Conservation (phyloP, 2,113 vertebrate genomes). For the Nothoprocta perdicaria region DNA sequence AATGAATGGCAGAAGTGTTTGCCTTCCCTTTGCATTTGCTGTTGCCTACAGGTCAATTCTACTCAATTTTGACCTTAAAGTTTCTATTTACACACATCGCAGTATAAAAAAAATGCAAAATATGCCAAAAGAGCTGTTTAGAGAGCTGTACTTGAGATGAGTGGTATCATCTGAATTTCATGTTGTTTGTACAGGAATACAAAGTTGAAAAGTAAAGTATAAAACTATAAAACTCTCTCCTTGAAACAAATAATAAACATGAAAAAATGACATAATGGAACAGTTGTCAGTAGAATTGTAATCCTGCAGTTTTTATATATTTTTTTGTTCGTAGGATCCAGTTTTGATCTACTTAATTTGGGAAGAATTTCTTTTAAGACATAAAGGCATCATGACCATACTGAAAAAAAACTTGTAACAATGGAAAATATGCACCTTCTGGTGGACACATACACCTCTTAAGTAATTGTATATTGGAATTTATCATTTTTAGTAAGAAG, state of each 20-base stretch:
- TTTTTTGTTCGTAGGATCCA: neutral
- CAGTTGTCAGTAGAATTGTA: neutral
- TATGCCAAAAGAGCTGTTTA: slow-evolving; percentile 1
- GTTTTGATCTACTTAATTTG: neutral
- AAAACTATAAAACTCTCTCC: neutral
- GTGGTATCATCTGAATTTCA: neutral
- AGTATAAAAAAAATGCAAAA: slow-evolving; percentile 32
- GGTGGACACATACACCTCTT: neutral
- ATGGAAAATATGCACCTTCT: neutral
- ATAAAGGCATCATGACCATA: neutral
- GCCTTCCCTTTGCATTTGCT: neutral
- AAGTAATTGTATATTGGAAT: neutral
- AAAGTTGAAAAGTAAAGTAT: slow-evolving; percentile 25
- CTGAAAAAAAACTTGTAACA: neutral
- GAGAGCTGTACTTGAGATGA: neutral
- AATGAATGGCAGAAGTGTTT: neutral
- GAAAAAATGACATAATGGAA: neutral
- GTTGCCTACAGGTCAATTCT: neutral
- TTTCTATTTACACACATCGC: slow-evolving; percentile 23
- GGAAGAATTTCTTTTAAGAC: neutral
- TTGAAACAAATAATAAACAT: neutral
- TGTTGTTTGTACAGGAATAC: neutral
- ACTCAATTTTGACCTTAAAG: slow-evolving; percentile 9
- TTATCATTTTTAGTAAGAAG: neutral
- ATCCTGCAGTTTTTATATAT: neutral